phyloP scores from a whole-genome alignment of 2,113 vertebrate species.

The Nannospalax galili region DNA sequence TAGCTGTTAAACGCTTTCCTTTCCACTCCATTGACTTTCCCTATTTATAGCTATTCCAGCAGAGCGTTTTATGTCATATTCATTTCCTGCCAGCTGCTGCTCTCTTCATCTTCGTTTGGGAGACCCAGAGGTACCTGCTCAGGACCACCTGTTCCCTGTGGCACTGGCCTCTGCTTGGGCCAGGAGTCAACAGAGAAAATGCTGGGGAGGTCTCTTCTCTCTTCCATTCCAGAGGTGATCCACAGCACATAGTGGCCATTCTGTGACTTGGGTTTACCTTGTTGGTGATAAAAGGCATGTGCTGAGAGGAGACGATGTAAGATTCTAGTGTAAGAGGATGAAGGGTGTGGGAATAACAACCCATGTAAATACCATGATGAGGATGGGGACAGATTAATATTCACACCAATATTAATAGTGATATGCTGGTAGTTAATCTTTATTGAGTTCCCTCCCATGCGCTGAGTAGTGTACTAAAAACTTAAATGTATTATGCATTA shows the following conservation, averaged over 20 bases:
- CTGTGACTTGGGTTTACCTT: not conserved
- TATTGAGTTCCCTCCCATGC: not conserved
- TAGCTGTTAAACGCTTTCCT: constrained; percentile 64
- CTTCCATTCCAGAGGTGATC: not conserved
- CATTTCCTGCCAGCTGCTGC: constrained; percentile 53
- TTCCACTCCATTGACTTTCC: constrained; percentile 69
- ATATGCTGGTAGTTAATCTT: constrained; percentile 25
- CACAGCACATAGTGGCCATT: not conserved
- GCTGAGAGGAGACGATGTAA: not conserved
- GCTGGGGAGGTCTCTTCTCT: not conserved
- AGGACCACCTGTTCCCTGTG: not conserved
- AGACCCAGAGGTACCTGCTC: not conserved
- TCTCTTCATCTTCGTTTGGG: constrained; percentile 18
- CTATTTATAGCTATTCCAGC: constrained; percentile 71
- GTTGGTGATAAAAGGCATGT: too few relatives aligned
- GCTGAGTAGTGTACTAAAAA: not conserved
- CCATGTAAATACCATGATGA: not conserved
- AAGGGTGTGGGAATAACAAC: not conserved
- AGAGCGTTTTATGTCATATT: not conserved
- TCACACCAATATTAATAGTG: not conserved
- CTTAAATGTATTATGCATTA: constrained; percentile 12
- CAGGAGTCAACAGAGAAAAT: not conserved
- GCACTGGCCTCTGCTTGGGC: not conserved
- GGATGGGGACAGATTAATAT: not conserved
- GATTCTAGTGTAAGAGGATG: not conserved